phyloP scores from a whole-genome alignment of 92 coral and sea anemone genomes.

The Actinernus sp. region DNA sequence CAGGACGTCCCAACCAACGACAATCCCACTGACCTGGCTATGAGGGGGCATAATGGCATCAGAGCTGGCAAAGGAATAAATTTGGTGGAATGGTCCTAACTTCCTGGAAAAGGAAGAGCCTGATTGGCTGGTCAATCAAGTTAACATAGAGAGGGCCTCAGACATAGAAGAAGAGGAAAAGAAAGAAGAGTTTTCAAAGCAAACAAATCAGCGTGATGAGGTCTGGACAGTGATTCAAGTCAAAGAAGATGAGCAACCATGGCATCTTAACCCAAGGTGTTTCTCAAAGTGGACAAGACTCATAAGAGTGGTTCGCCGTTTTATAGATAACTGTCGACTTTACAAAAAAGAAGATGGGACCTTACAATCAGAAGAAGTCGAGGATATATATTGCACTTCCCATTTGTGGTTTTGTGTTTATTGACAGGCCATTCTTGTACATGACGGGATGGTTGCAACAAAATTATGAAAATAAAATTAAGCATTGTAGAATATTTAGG shows the following conservation, averaged over 20 bases:
- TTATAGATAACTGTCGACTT: slow-evolving; percentile 10
- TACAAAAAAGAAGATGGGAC: too few relatives aligned
- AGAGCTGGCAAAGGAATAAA: slow-evolving; percentile 9
- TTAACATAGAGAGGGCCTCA: background rate
- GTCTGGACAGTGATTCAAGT: slow-evolving; percentile 2
- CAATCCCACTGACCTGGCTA: slow-evolving; percentile 36
- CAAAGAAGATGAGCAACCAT: background rate
- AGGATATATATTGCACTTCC: slow-evolving; percentile 23
- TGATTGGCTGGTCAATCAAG: slow-evolving; percentile 29
- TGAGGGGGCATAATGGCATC: slow-evolving; percentile 27
- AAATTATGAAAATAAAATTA: too few relatives aligned
- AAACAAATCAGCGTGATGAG: background rate
- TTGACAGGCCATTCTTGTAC: too few relatives aligned
- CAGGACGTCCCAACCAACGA: slow-evolving; percentile 11
- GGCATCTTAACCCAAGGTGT: slow-evolving; percentile 12
- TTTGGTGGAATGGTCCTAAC: slow-evolving; percentile 42
- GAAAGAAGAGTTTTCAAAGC: too few relatives aligned
- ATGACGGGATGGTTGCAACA: too few relatives aligned
- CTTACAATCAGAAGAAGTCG: slow-evolving; percentile 5
- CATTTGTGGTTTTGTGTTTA: too few relatives aligned
- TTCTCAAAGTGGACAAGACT: too few relatives aligned
- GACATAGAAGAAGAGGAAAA: background rate
- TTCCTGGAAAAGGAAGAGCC: slow-evolving; percentile 25
- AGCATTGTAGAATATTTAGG: too few relatives aligned
- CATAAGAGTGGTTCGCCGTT: slow-evolving; percentile 18